Evolutionary conservation across 1,140 invertebrate genomes (phyloP), one percentile per base, ranked within the genome.

Genomic region (Drosophila sucinea): DNA sequence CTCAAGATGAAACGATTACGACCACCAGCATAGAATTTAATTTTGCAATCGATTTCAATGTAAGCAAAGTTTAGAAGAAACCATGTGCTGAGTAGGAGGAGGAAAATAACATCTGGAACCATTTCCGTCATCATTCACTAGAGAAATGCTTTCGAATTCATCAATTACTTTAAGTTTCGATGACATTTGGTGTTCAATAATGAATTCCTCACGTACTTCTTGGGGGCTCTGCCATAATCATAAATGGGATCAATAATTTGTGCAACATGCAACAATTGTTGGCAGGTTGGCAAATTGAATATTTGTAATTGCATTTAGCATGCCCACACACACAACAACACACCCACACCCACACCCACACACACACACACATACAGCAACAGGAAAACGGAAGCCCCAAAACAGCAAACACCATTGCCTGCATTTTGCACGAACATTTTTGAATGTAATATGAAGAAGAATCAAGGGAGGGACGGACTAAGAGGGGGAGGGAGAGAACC

Each of bases 291-390:
- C 38, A 70, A 70, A 74, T 70, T 74, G 68, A 74, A 74, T 74
- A 70, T 70, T 60, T 71, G 62, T 61, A 75, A 75, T 75, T 75
- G 57, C 62, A 71, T 74, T 74, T 64, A 41, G 29, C 60, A 60
- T 25, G 58, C 54, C 33, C 30, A 62, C 27, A n/a, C 30, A 8
- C 65, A 38, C 7, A 17, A 17, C 17, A 17, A 68, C 38, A 58
- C 23, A 51, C 60, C 63, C 55, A 58, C 61, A 75, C 56, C 57
- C 67, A 76, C 67, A 29, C 54, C 54, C 27, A 57, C 25, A n/a
- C 35, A 3, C 70, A 38, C 4, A 69, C 38, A 58, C 29, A 27
- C 56, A 66, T 38, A 60, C 62, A 75, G 60, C 64, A 74, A 79
- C 67, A 73, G 81, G 78, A 84, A 84, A 86, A 67, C 60, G 30